phyloP scores from a whole-genome alignment of 2,113 vertebrate species.

The Nymphicus hollandicus region DNA sequence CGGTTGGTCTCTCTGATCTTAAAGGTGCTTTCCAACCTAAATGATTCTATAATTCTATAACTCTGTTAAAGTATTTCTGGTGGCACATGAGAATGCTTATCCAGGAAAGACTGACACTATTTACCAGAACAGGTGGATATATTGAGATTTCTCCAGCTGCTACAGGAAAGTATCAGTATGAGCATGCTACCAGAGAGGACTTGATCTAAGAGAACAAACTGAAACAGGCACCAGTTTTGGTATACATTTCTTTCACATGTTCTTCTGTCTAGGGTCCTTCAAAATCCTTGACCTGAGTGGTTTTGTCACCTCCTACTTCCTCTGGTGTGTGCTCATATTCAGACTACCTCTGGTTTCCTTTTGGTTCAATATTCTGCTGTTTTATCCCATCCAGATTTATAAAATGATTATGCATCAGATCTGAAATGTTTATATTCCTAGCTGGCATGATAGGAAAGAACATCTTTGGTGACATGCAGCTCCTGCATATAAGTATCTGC shows the following conservation, averaged over 20 bases:
- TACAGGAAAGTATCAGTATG: neutral
- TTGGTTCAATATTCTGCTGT: neutral
- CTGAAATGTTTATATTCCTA: neutral
- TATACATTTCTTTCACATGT: neutral
- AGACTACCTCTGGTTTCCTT: neutral
- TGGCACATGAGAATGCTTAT: neutral
- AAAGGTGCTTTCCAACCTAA: neutral
- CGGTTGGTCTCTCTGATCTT: neutral
- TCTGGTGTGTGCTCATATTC: neutral
- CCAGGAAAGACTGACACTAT: neutral
- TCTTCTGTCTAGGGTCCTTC: neutral
- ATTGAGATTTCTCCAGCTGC: neutral
- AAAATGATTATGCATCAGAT: neutral
- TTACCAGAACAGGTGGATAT: neutral
- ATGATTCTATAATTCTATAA: neutral
- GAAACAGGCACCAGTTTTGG: neutral
- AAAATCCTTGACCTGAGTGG: neutral
- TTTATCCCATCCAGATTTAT: neutral
- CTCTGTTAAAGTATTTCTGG: neutral
- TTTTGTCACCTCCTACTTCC: neutral
- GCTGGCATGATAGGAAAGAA: neutral
- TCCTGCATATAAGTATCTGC: neutral
- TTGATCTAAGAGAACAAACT: neutral
- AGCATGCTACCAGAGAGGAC: neutral
- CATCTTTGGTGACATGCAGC: neutral